Base-by-base conservation (phyloP, 1,140 invertebrate genomes). In the Matsumurasca onukii region DNA sequence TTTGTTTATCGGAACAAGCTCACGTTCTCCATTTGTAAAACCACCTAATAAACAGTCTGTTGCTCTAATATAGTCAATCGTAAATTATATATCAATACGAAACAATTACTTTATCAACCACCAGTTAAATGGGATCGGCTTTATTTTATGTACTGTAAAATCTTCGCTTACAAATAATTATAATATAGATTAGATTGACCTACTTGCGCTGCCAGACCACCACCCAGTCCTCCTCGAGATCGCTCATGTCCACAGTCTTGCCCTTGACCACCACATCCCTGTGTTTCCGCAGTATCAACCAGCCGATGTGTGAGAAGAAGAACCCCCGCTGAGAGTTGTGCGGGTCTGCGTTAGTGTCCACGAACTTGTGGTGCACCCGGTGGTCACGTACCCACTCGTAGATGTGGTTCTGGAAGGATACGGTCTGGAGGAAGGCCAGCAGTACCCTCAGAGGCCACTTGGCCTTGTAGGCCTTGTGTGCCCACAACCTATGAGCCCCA, bases 231-330 rank as follows among this genome's bases (percentile, higher is more conserved):
- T 79, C 78, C n/a, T 86, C 81, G 3, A 95, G 77, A 77, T 97
- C 91, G 75, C 86, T 89, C 80, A 96, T 85, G 75, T 97, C 93
- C 0, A 97, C 82, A 0, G 80, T 80, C 67, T 87, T 87, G 3
- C 94, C 94, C 77, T 92, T 94, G 0, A 79, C 82, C 48, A 86
- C 86, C 0, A 97, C 92, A 68, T 95, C 91, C 13, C 89, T 90
- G 76, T 96, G 94, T 77, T 96, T 95, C 52, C 87, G 82, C 0
- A 93, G 80, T 80, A 97, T 82, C 51, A 98, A 80, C 95, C 95
- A 98, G 1, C 95, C 95, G 72, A 97, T 90, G 76, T 98, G 95
- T 0, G 93, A 88, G 78, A 97, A 98, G 83, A 97, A 96, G 79
- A 97, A 95, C 15, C 89, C 88, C 12, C 70, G 55, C 34, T 66